A percentile compares a stretch with the other conserved stretches of the same genome.
Evolutionary conservation across 2,888 invertebrate species (phyloP).

Genomic region (Plagiodera versicolora): DNA sequence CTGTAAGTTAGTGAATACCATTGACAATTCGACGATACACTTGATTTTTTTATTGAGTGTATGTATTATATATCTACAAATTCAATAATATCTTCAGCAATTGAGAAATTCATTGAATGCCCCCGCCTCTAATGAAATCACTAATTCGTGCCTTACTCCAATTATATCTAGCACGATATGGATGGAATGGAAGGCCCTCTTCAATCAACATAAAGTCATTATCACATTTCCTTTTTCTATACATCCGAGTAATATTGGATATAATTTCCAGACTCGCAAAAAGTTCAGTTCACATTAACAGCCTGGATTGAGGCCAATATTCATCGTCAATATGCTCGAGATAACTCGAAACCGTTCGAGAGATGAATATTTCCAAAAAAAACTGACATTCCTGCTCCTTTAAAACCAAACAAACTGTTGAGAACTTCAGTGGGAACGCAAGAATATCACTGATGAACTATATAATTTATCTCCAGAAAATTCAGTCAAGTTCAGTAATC

Average conservation of each 20-base stretch:
- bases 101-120: background rate
- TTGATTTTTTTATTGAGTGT: too few relatives aligned
- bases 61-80: too few relatives aligned
- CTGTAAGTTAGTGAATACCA: too few relatives aligned
- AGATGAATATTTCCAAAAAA: too few relatives aligned
- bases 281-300: constrained; percentile 13
- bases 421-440: too few relatives aligned
- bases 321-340: constrained; percentile 12
- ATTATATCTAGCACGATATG: background rate
- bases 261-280: constrained; percentile 10
- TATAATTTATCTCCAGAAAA: too few relatives aligned
- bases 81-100: too few relatives aligned
- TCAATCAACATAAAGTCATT: background rate
- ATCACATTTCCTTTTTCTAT: background rate
- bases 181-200: background rate
- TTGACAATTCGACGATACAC: too few relatives aligned
- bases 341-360: background rate
- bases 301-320: constrained; percentile 16
- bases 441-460: too few relatives aligned
- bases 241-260: constrained; percentile 1
- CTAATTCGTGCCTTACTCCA: background rate
- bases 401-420: too few relatives aligned
- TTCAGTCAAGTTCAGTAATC: too few relatives aligned
- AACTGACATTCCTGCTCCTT: too few relatives aligned
- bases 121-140: background rate